phyloP scores from a whole-genome alignment of 1,140 invertebrate genomes.

The Aphis craccivora region DNA sequence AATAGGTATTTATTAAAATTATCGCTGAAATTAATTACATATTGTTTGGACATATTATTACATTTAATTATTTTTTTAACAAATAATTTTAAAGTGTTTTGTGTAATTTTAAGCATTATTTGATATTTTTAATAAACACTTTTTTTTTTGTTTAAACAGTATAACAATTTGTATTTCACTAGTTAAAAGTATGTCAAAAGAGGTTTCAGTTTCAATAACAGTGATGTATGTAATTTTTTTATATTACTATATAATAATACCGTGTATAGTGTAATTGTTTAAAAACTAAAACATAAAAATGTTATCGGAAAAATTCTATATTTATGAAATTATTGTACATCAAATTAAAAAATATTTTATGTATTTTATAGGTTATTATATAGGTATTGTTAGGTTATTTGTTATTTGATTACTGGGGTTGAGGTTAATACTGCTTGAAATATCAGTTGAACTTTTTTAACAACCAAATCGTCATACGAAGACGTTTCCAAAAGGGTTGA shows the following conservation, averaged over 20 bases:
- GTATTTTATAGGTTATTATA: neutral
- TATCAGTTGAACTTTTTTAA: slow-evolving; percentile 28
- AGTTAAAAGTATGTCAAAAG: neutral
- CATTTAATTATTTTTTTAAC: neutral
- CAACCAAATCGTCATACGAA: neutral
- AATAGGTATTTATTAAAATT: neutral
- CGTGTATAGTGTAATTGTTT: neutral
- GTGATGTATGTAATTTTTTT: neutral
- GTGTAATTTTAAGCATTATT: too few species aligned
- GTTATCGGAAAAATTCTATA: neutral
- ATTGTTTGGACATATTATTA: too few species aligned
- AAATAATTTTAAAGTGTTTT: neutral
- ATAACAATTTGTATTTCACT: neutral
- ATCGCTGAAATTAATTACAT: neutral
- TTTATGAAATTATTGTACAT: neutral
- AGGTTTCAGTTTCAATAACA: neutral
- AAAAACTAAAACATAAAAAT: neutral
- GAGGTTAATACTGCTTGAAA: neutral
- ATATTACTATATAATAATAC: neutral
- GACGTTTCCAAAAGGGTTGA: slow-evolving; percentile 27
- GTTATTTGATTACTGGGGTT: neutral
- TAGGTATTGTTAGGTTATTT: neutral
- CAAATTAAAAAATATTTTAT: neutral
- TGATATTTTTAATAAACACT: too few species aligned
- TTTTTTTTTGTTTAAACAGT: neutral